These are phyloP conservation scores for Proterorhinus semilunaris DNA, from an alignment of 2,113 vertebrate species.

Conservation along the genomic window DNA sequence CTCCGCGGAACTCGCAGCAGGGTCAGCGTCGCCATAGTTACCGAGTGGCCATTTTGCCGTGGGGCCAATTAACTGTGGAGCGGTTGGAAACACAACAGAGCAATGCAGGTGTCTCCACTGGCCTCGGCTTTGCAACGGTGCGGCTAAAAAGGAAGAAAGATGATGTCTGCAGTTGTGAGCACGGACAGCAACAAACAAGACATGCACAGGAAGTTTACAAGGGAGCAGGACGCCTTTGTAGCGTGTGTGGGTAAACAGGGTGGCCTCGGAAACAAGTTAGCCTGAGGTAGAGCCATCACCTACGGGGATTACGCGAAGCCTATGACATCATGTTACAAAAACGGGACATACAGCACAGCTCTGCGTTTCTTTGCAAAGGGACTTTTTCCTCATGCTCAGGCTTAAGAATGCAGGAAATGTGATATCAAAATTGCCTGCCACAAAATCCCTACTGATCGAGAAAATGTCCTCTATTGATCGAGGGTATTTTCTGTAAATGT, in stretches of 20 bases:
- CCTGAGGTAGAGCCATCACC: slow-evolving; percentile 1
- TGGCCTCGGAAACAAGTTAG: slow-evolving; percentile 14
- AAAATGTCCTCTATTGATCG: background rate
- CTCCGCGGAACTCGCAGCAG: slow-evolving; percentile 56
- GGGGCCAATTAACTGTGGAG: slow-evolving; percentile 66
- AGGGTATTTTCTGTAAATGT: background rate
- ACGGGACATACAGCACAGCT: background rate
- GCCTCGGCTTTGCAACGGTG: slow-evolving; percentile 6
- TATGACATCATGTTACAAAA: slow-evolving; percentile 23
- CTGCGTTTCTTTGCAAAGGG: too few relatives aligned
- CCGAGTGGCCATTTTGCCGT: slow-evolving; percentile 54
- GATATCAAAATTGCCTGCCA: slow-evolving; percentile 9
- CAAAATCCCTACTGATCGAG: slow-evolving; percentile 11
- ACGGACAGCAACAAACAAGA: slow-evolving; percentile 16
- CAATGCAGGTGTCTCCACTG: slow-evolving; percentile 43
- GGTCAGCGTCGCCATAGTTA: slow-evolving; percentile 71
- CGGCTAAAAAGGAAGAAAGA: background rate
- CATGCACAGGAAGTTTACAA: background rate
- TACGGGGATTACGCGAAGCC: slow-evolving; percentile 3
- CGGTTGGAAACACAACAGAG: slow-evolving; percentile 46
- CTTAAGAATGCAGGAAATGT: slow-evolving; percentile 1
- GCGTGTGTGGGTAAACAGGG: slow-evolving; percentile 13
- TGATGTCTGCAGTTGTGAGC: background rate
- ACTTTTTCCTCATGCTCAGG: background rate
- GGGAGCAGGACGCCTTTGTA: slow-evolving; percentile 20